phyloP scores from a whole-genome alignment of 2,888 invertebrate genomes.

The Habrosyne pyritoides region DNA sequence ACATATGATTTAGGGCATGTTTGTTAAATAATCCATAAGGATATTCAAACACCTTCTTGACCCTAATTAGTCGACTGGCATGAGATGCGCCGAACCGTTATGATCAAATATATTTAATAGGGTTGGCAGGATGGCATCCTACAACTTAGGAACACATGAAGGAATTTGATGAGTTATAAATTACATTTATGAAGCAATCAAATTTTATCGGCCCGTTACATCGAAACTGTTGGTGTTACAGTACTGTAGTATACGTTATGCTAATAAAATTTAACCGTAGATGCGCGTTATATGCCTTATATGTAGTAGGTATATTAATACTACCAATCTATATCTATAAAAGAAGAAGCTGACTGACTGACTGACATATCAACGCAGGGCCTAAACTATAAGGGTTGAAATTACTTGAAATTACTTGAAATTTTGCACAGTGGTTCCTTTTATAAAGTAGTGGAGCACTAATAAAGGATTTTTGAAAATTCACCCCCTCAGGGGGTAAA shows the following conservation, averaged over 20 bases:
- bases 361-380: too few species aligned
- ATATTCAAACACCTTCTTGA: background rate
- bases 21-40: too few species aligned
- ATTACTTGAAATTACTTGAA: too few species aligned
- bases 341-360: too few species aligned
- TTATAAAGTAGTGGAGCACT: too few species aligned
- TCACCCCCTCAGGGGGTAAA: too few species aligned
- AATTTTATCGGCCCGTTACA: conserved; percentile 10
- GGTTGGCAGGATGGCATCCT: background rate
- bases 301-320: background rate
- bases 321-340: too few species aligned
- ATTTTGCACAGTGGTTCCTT: too few species aligned
- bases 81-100: conserved; percentile 3
- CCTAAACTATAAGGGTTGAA: too few species aligned
- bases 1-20: too few species aligned
- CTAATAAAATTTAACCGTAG: conserved; percentile 1
- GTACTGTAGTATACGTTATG: background rate
- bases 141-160: conserved; percentile 1
- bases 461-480: too few species aligned
- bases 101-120: conserved; percentile 5
- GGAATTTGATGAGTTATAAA: conserved; percentile 11
- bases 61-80: background rate
- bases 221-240: background rate
- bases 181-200: conserved; percentile 12
- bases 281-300: background rate